Base-by-base conservation (phyloP, 2,888 invertebrate genomes). In the Osmoderma eremita region DNA sequence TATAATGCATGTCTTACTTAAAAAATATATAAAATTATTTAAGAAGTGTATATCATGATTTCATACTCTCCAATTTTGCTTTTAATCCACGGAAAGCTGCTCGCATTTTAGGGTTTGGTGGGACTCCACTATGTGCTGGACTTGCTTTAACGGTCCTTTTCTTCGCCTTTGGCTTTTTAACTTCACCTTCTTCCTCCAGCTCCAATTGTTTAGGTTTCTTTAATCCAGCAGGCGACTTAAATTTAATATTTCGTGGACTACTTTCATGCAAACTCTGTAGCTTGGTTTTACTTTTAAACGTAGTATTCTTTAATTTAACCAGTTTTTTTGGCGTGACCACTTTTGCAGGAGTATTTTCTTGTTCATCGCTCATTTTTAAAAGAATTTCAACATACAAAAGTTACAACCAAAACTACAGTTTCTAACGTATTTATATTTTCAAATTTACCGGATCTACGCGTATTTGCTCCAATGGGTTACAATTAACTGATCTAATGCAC, bases 91-190 rank as follows among this genome's bases (percentile, higher is more conserved):
- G 24, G 30, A 58, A 58, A 24, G 45, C 58, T 18, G 42, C 10
- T 17, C 45, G 22, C 12, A 58, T 12, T 24, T 58, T 58, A 3
- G 58, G 58, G 45, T 42, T 58, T 13, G 58, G 58, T 15, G 42
- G 58, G 15, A 58, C 45, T 15, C 58, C 58, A 30, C 58, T 58
- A 30, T 58, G 58, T 12, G 58, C 58, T 12, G 13, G 24, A 45
- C 5, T 39, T 6, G 58, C 24, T 38, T 38, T 53, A 30, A 41
- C 17, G 15, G 8, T 1, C 30, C 45, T 58, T 24, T 45, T 58
- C n/a, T 22, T 58, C 13, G 30, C 12, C 24, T 58, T 42, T 10
- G 41, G 42, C 10, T 41, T 42, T 13, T 41, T 41, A 20, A 45
- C 45, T 45, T 45, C 24, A n/a, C 13, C 8, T 15, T 42, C 18